These are phyloP conservation scores for Yponomeuta plumbellus DNA, from an alignment of 2,888 invertebrate genomes.

Conservation along the genomic window DNA sequence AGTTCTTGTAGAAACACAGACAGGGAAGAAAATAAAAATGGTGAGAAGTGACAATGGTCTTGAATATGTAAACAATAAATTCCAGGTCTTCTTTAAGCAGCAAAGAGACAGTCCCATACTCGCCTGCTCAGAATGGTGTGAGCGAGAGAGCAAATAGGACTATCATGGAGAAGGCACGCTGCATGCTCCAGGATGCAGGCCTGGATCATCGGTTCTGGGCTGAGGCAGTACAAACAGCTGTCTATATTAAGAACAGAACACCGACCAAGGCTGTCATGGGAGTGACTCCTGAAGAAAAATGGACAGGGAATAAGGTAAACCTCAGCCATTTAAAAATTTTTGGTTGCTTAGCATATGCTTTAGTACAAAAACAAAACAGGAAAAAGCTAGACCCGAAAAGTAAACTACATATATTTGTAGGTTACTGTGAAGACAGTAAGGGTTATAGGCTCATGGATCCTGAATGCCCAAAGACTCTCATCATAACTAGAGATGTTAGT, in stretches of 20 bases:
- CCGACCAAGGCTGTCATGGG: constrained; percentile 24
- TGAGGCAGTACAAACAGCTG: constrained; percentile 24
- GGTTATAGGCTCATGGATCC: constrained; percentile 23
- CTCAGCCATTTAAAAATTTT: constrained; percentile 22
- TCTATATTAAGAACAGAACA: constrained; percentile 23
- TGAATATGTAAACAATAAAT: constrained; percentile 25
- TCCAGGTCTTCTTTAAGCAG: constrained; percentile 21
- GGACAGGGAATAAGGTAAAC: constrained; percentile 21
- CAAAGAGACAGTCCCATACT: constrained; percentile 30
- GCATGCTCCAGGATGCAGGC: constrained; percentile 23
- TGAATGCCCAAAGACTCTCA: constrained; percentile 17
- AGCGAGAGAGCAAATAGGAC: constrained; percentile 31
- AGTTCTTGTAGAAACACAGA: constrained; percentile 27
- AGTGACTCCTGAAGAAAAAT: constrained; percentile 23
- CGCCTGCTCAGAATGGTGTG: constrained; percentile 35
- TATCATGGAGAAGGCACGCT: too few relatives aligned
- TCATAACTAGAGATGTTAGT: constrained; percentile 22
- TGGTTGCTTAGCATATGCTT: constrained; percentile 25
- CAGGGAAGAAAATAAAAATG: constrained; percentile 20
- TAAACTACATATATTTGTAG: constrained; percentile 20
- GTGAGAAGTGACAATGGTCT: constrained; percentile 25
- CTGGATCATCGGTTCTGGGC: constrained; percentile 24
- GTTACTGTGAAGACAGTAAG: constrained; percentile 17
- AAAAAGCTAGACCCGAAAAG: constrained; percentile 23
- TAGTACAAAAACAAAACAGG: constrained; percentile 17